phyloP scores from a whole-genome alignment of 1,140 invertebrate species.

The Anastrepha ludens region DNA sequence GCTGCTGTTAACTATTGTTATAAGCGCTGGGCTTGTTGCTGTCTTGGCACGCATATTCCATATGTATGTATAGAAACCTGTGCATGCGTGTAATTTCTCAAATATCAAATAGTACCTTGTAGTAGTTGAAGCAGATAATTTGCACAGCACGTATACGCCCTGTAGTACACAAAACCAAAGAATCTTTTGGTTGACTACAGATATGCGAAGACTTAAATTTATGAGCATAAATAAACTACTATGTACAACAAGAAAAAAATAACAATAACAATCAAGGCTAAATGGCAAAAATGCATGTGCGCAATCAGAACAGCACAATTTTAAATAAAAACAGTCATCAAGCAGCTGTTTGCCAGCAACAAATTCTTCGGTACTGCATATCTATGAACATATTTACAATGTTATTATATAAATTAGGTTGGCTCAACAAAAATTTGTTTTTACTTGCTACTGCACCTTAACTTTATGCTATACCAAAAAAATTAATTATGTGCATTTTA shows the following conservation, averaged over 20 bases:
- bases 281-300: slow-evolving; percentile 1
- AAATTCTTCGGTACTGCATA: background rate
- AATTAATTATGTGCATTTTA: too few relatives aligned
- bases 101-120: too few relatives aligned
- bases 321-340: background rate
- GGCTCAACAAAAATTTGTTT: too few relatives aligned
- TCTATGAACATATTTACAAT: background rate
- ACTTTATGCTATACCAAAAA: too few relatives aligned
- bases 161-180: background rate
- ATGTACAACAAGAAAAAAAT: background rate
- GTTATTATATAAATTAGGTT: too few relatives aligned
- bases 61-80: background rate
- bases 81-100: background rate
- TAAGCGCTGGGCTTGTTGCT: background rate
- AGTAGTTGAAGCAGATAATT: background rate
- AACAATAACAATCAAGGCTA: background rate
- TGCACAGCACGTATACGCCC: background rate
- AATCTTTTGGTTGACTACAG: background rate
- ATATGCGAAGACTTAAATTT: slow-evolving; percentile 16
- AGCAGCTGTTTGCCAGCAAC: background rate
- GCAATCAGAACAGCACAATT: background rate
- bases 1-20: background rate
- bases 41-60: background rate
- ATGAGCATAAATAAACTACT: slow-evolving; percentile 19
- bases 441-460: background rate